Percentiles rank a stretch among this genome's conserved stretches.
Evolutionary conservation across 2,888 invertebrate species (phyloP).

Genomic region (Aporophyla lueneburgensis): DNA sequence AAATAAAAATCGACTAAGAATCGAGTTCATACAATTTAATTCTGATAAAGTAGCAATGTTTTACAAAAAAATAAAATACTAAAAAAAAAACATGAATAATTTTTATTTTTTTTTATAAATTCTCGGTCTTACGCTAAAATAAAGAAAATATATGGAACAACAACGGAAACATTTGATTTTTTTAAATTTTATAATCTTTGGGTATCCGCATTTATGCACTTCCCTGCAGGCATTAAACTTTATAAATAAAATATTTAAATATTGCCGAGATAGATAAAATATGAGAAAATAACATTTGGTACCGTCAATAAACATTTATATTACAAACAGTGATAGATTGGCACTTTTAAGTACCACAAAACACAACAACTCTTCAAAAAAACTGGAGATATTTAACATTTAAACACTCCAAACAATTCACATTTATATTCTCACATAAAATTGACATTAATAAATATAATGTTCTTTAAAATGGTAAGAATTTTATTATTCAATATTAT

Average conservation of each 20-base stretch:
- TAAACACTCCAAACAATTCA: constrained; percentile 27
- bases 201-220: constrained; percentile 83
- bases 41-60: constrained; percentile 77
- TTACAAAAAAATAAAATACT: constrained; percentile 73
- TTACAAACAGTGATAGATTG: constrained; percentile 36
- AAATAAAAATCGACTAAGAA: constrained; percentile 79
- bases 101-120: constrained; percentile 54
- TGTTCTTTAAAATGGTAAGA: constrained; percentile 17
- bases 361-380: constrained; percentile 39
- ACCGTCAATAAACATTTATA: constrained; percentile 41
- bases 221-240: constrained; percentile 82
- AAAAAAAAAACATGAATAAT: constrained; percentile 63
- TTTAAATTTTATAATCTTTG: constrained; percentile 72
- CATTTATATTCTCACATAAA: constrained; percentile 50
- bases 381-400: constrained; percentile 17
- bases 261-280: constrained; percentile 57
- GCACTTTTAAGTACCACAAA: constrained; percentile 47
- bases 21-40: constrained; percentile 83
- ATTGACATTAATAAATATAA: constrained; percentile 51
- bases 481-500: constrained; percentile 48
- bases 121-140: constrained; percentile 72
- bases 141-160: constrained; percentile 66
- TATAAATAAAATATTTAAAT: constrained; percentile 50
- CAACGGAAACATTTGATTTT: constrained; percentile 64
- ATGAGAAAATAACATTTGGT: constrained; percentile 45